Evolutionary conservation across 2,113 vertebrate species (phyloP), one percentile per base, ranked within the genome.

Genomic region (Callospermophilus lateralis): DNA sequence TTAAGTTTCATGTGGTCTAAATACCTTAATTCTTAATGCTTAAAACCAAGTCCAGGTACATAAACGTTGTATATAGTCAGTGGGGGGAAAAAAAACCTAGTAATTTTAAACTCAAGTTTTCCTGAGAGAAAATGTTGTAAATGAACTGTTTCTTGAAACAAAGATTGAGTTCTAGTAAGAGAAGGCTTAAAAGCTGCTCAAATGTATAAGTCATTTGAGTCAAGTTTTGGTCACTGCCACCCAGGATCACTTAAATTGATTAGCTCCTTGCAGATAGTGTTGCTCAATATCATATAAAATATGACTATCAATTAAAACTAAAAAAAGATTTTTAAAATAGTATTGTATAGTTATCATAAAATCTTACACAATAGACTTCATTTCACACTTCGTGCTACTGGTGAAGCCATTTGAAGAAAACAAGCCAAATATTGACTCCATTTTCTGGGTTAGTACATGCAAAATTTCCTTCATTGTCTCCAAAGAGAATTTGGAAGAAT

Each of bases 41-140:
- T 55, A 61, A 79, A 61, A 42, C 24, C 6, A 85, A 74, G 76
- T 85, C 12, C 10, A 86, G 22, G 67, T 78, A 73, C 0, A n/a
- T 72, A 48, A 72, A 67, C 4, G 83, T 85, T 24, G 16, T 73
- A 91, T 81, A 32, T 19, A 77, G 17, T 74, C 30, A 67, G 30
- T 55, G 78, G 34, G 48, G 48, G 9, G 1, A 88, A 81, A 83
- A 17, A 51, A 81, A 83, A 16, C 26, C 34, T 7, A 1, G 12
- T 84, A 87, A 90, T 90, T 93, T 95, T 58, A 96, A 94, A 76
- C 4, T 8, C 34, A 77, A 48, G 13, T 63, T 70, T 84, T 65
- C 42, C 72, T 74, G n/a, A 83, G 8, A 89, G 83, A 96, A 93
- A 86, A 53, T n/a, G 22, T 73, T 67, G 22, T 68, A 58, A 87